phyloP scores from a whole-genome alignment of 2,888 invertebrate species.

The Callosobruchus maculatus region DNA sequence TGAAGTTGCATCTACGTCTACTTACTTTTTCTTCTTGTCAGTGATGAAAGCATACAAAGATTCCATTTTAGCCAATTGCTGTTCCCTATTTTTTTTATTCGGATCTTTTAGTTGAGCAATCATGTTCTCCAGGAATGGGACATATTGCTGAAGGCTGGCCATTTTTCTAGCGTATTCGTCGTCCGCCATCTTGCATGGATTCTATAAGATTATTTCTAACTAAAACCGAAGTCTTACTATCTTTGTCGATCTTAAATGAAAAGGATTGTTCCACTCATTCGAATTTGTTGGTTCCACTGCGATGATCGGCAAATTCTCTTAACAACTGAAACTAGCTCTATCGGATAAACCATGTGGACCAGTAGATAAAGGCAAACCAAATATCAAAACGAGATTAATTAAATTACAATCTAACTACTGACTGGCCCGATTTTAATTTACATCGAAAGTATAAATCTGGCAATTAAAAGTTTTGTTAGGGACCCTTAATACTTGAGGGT shows the following conservation, averaged over 20 bases:
- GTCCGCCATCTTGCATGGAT: slow-evolving; percentile 35
- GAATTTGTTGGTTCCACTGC: too few relatives aligned
- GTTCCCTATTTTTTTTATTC: slow-evolving; percentile 51
- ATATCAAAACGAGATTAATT: too few relatives aligned
- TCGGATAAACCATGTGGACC: too few relatives aligned
- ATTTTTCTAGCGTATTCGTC: slow-evolving; percentile 60
- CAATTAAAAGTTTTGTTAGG: too few relatives aligned
- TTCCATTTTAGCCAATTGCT: slow-evolving; percentile 62
- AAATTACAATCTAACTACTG: too few relatives aligned
- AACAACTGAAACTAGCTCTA: too few relatives aligned
- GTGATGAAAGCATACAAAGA: slow-evolving; percentile 60
- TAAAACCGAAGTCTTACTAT: neutral
- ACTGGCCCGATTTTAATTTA: too few relatives aligned
- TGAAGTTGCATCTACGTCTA: too few relatives aligned
- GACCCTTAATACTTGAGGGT: too few relatives aligned
- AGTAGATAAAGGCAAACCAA: too few relatives aligned
- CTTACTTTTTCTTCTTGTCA: slow-evolving; percentile 62
- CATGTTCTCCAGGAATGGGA: slow-evolving; percentile 71
- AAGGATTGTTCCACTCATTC: neutral
- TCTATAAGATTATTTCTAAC: slow-evolving; percentile 8
- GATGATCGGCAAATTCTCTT: neutral
- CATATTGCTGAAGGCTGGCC: slow-evolving; percentile 64
- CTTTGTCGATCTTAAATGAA: slow-evolving; percentile 3
- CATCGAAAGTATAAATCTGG: too few relatives aligned
- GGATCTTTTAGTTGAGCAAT: slow-evolving; percentile 61